phyloP scores from a whole-genome alignment of 2,113 vertebrate genomes.

The Dinomys branickii region DNA sequence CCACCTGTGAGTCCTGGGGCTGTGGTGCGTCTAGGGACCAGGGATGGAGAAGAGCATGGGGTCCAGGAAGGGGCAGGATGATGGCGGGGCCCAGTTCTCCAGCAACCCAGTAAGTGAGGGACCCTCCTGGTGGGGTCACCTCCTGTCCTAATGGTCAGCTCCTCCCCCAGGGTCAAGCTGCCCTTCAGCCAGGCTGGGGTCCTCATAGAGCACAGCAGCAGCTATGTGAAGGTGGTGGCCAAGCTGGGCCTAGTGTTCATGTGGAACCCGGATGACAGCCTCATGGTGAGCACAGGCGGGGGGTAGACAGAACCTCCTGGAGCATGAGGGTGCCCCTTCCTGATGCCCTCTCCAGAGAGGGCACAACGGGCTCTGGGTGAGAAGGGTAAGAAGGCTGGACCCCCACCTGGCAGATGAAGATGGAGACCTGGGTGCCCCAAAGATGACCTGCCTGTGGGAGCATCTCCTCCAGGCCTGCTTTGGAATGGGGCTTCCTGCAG shows the following conservation, averaged over 20 bases:
- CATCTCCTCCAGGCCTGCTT: not conserved
- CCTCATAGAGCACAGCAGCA: slow-evolving; percentile 85
- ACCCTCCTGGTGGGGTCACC: not conserved
- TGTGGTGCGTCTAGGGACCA: rapidly evolving
- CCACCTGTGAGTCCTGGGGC: slow-evolving; percentile 83
- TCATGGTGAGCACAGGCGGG: slow-evolving; percentile 84
- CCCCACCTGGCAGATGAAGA: rapidly evolving
- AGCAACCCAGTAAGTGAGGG: slow-evolving; percentile 74
- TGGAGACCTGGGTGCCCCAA: not conserved
- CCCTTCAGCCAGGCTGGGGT: slow-evolving; percentile 90
- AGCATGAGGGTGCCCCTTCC: not conserved
- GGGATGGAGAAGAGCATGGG: rapidly evolving
- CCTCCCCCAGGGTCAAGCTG: slow-evolving; percentile 84
- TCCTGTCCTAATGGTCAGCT: not conserved
- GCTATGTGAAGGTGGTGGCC: slow-evolving; percentile 87
- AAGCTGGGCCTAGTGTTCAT: slow-evolving; percentile 89
- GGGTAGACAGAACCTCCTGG: not conserved
- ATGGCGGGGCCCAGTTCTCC: not conserved
- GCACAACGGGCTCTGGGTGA: not conserved
- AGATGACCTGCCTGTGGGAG: not conserved
- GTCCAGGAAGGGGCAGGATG: not conserved
- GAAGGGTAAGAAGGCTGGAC: rapidly evolving
- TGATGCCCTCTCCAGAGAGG: rapidly evolving
- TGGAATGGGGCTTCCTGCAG: rapidly evolving
- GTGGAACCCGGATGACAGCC: slow-evolving; percentile 90